Evolutionary conservation across 2,113 vertebrate genomes (phyloP), one percentile per base, ranked within the genome.

Genomic region (Psittacus erithacus): DNA sequence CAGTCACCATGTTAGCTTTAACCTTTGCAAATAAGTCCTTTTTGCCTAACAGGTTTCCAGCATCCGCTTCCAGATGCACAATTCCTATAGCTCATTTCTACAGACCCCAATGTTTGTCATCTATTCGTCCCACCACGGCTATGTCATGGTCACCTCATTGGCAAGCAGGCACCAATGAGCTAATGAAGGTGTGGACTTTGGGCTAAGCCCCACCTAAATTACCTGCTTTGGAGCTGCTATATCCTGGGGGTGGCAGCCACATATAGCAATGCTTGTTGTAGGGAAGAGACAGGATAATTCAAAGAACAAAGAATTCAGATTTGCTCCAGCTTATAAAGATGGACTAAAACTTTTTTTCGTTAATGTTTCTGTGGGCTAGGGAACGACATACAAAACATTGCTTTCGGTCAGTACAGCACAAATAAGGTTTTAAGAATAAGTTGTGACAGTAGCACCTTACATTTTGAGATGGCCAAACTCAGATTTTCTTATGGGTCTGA

Each of bases 221-320:
- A 55, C 29, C 53, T 81, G 25, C 53, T 43, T 63, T 64, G 43
- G 31, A 15, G 57, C 41, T 52, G 27, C n/a, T 35, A 28, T 17
- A 14, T 18, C 29, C 46, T 77, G 1, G 2, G 35, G 24, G 27
- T 11, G 18, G 33, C 29, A 60, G 59, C 20, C 24, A 52, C 38
- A 27, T 35, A 0, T 12, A 39, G 55, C 31, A 85, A 67, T 1
- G 19, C 31, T 39, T 10, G 6, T 13, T 3, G 3, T 0, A 0
- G 27, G 19, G 46, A 82, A 75, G 9, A 70, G 31, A 3, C 60
- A 53, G 27, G 22, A 38, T 18, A 55, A 64, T 33, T 29, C 44
- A 57, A 7, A 57, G 53, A 59, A 69, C 16, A 28, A 46, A 87
- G n/a, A 78, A 87, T 39, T n/a, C 46, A 27, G 20, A 53, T 74